Evolutionary conservation across 2,113 vertebrate species (phyloP), one percentile per base, ranked within the genome.

Genomic region (Acrocephalus kingi): DNA sequence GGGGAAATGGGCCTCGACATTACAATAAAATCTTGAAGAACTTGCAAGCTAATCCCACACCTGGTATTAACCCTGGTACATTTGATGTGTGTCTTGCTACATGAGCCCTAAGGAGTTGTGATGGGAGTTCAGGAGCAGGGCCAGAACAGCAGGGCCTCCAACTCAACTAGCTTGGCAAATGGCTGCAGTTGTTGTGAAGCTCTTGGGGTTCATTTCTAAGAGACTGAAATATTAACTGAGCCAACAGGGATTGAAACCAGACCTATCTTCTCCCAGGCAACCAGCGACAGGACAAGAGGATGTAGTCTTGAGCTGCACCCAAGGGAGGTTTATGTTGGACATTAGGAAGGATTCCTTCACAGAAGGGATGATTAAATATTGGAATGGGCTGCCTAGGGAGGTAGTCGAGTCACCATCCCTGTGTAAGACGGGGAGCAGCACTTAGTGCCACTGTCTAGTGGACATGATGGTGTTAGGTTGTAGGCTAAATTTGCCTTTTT

Each of bases 361-460:
- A 16, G 41, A 37, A 49, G 3, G 9, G 25, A 4, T n/a, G 24
- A 35, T 55, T 20, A 41, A n/a, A 67, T 15, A 59, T 2, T 62
- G 41, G 12, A n/a, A 48, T 27, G 41, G 17, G 10, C 22, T 31
- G 24, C 28, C n/a, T 31, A 12, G 14, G 17, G 25, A 55, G 7
- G 9, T 1, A 24, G 13, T 15, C 5, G 15, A 19, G 10, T 27
- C 25, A 41, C 30, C 4, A 5, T 27, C 17, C 55, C 21, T 41
- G 16, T 2, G 2, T 10, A 39, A 68, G 16, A 41, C 0, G 0
- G 30, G n/a, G 61, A 1, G 3, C 13, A 25, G 23, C 46, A 30
- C 24, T 30, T 9, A 13, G 21, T 15, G 62, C 46, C 35, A 17
- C 2, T 0, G n/a, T n/a, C 15, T 22, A 41, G 14, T 7, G 37